Evolutionary conservation across 92 coral and sea anemone genomes (phyloP), one percentile per base, ranked within the genome.

Genomic region (Parazoanthus swiftii): DNA sequence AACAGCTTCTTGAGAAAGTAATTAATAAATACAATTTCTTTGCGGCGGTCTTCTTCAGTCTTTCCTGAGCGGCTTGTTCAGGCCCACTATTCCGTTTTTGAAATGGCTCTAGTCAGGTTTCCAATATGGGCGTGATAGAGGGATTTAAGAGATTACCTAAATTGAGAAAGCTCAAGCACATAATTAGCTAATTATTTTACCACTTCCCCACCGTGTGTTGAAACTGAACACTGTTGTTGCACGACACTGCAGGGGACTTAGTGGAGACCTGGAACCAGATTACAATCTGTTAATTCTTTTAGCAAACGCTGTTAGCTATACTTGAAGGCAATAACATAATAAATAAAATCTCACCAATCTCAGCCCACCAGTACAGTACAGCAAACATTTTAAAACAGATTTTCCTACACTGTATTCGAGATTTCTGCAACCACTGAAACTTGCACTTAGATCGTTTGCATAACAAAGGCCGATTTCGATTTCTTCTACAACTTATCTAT

Each of bases 161-260:
- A 29, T 80, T 80, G 85, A 56, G 48, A 36, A 37, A 20, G n/a
- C 46, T 80, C 71, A 36, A 80, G 43, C 33, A 37, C 44, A 20
- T 33, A 58, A 80, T 58, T 80, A 56, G 85, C 37, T n/a, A 37
- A 80, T 51, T 25, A 14, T 51, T 51, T 80, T 39, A 80, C 71
- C 70, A 63, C 68, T 80, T 42, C 42, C 20, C 46, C 25, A 6
- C 44, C 33, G 85, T 80, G 70, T 8, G 4, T 39, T 39, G 42
- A 39, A 39, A 51, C 35, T 25, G 58, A 44, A 13, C n/a, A 77
- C 59, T 15, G 54, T 25, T 23, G 81, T 29, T 29, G 33, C 33
- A 29, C 33, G 21, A 77, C 16, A 77, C 81, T 44, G 37, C 81
- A 77, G 81, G 81, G 29, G 85, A 63, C 70, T 58, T 59, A 33